Evolutionary conservation across 1,140 invertebrate genomes (phyloP), one percentile per base, ranked within the genome.

Genomic region (Phymorhynchus buccinoides): DNA sequence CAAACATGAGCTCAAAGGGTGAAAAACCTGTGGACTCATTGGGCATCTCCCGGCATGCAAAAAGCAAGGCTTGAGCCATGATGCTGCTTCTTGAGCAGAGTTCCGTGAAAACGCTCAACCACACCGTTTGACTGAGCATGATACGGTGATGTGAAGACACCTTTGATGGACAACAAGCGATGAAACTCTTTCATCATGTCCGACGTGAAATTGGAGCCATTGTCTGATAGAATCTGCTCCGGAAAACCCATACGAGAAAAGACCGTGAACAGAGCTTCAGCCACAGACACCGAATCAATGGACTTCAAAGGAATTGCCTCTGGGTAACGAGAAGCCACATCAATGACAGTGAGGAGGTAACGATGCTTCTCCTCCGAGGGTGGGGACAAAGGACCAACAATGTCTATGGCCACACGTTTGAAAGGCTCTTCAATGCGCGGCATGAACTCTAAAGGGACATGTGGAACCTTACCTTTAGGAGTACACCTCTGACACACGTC

Each of bases 241-340:
- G 93, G 94, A 78, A 94, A 85, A 30, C 93, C 94, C 82, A 93
- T 88, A 71, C 89, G 87, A 7, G 88, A 85, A 89, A 94, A 94
- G 4, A 93, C 78, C 37, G 42, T 37, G 12, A 86, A 27, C 75
- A 86, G 68, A 9, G 84, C 86, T 77, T 89, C 87, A 12, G 81
- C 78, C 9, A 88, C 86, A 1, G 77, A 79, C 48, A 84, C 82
- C 9, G 82, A 81, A 18, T 86, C 82, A 27, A 88, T 86, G 4
- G 37, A 79, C 27, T 80, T 56, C 30, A 88, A 22, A 39, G 88
- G 83, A 22, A 88, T 84, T 27, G 85, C 86, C 66, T 87, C 86
- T 30, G 86, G 86, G 37, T 81, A 87, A 3, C 86, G 32, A 14
- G 83, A 87, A 1, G 87, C 87, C 35, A 87, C 87, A 62, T 87